phyloP scores from a whole-genome alignment of 2,888 invertebrate genomes.

The Agriotes lineatus region DNA sequence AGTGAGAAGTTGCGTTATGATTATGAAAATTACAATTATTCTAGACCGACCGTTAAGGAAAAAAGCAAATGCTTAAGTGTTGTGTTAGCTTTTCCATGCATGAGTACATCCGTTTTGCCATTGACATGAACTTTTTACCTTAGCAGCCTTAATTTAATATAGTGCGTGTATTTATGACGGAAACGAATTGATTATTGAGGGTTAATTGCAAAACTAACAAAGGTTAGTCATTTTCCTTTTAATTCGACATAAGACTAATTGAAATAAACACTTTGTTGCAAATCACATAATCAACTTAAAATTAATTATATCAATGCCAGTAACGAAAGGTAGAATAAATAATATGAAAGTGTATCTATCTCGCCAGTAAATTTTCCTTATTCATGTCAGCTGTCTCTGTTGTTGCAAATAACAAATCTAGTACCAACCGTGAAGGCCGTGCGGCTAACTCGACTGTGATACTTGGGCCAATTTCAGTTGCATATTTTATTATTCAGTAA shows the following conservation, averaged over 20 bases:
- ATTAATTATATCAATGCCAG: conserved; percentile 23
- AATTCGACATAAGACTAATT: no score
- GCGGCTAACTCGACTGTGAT: conserved; percentile 15
- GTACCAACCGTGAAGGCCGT: conserved; percentile 20
- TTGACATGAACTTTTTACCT: not conserved
- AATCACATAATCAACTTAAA: not conserved
- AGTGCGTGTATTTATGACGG: not conserved
- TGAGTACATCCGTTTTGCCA: not conserved
- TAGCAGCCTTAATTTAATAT: not conserved
- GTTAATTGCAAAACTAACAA: not conserved
- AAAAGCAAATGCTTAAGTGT: conserved; percentile 2
- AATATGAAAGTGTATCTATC: conserved; percentile 15
- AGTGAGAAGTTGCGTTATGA: conserved; percentile 9
- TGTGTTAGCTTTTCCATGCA: conserved; percentile 2
- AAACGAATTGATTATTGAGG: not conserved
- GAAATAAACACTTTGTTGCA: no score
- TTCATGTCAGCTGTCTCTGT: conserved; percentile 5
- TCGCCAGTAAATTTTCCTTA: not conserved
- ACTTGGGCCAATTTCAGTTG: conserved; percentile 45
- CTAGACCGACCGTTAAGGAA: not conserved
- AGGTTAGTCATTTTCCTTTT: no score
- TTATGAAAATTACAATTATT: conserved; percentile 27
- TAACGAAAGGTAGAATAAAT: not conserved
- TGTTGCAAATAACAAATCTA: conserved; percentile 13
- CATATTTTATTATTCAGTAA: conserved; percentile 46